These are phyloP conservation scores for Rhagium mordax DNA, from an alignment of 2,888 invertebrate species.

Conservation along the genomic window DNA sequence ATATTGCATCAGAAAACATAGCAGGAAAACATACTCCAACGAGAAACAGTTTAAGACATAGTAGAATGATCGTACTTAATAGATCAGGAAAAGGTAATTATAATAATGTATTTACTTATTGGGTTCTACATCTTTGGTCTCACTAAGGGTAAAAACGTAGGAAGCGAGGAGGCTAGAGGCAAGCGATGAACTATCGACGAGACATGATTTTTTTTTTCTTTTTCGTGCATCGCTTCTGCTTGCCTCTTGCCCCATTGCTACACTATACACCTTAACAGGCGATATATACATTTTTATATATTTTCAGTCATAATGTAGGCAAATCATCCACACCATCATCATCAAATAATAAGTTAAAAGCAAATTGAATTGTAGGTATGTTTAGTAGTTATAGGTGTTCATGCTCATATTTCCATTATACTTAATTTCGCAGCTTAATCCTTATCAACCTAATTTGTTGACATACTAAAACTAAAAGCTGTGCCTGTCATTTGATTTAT, in stretches of 20 bases:
- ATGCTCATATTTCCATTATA: not conserved
- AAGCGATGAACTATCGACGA: too few species aligned
- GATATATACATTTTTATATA: not conserved
- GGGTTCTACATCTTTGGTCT: too few species aligned
- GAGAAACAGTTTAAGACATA: slow-evolving; percentile 79
- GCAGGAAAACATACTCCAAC: slow-evolving; percentile 80
- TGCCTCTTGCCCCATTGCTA: too few species aligned
- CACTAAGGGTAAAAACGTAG: too few species aligned
- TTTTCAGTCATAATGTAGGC: not conserved
- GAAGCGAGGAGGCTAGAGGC: too few species aligned
- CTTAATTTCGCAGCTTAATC: not conserved
- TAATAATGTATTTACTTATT: not conserved
- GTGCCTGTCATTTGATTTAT: too few species aligned
- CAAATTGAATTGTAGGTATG: not conserved
- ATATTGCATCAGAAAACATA: slow-evolving; percentile 76
- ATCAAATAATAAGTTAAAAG: not conserved
- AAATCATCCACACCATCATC: not conserved
- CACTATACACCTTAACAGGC: too few species aligned
- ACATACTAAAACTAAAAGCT: too few species aligned
- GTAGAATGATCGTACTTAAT: slow-evolving; percentile 80
- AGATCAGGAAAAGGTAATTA: slow-evolving; percentile 72
- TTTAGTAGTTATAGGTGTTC: not conserved
- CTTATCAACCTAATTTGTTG: too few species aligned
- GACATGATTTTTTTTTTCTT: too few species aligned
- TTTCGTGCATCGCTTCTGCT: too few species aligned